phyloP scores from a whole-genome alignment of 2,113 vertebrate species.

The Plecotus auritus region DNA sequence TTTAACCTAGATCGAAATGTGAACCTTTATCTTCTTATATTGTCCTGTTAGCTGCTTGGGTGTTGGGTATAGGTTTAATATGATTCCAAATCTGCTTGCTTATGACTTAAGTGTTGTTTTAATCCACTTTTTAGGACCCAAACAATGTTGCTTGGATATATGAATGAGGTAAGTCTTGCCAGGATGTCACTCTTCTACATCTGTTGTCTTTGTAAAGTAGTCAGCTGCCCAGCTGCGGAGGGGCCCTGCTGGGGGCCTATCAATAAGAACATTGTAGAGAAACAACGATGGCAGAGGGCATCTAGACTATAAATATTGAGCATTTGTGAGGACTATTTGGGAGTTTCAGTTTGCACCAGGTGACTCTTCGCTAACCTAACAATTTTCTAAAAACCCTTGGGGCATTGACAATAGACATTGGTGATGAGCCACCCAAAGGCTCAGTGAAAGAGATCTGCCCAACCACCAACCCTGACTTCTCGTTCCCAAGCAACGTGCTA shows the following conservation, averaged over 20 bases:
- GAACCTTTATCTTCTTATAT: neutral
- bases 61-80: neutral
- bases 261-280: neutral
- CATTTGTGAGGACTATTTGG: neutral
- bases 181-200: neutral
- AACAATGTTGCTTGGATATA: neutral
- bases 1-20: neutral
- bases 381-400: neutral
- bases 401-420: neutral
- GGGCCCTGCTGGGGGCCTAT: neutral
- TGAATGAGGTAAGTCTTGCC: neutral
- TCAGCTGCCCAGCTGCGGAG: neutral
- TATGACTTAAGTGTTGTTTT: neutral
- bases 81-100: neutral
- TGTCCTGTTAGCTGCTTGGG: neutral
- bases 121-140: neutral
- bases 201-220: neutral
- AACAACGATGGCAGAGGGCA: neutral
- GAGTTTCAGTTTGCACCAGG: neutral
- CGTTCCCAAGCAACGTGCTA: neutral
- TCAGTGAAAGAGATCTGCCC: neutral
- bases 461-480: neutral
- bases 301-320: neutral
- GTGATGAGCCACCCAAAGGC: neutral
- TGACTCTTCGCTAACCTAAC: neutral